phyloP scores from a whole-genome alignment of 2,113 vertebrate genomes.

The Baryphthengus martii region DNA sequence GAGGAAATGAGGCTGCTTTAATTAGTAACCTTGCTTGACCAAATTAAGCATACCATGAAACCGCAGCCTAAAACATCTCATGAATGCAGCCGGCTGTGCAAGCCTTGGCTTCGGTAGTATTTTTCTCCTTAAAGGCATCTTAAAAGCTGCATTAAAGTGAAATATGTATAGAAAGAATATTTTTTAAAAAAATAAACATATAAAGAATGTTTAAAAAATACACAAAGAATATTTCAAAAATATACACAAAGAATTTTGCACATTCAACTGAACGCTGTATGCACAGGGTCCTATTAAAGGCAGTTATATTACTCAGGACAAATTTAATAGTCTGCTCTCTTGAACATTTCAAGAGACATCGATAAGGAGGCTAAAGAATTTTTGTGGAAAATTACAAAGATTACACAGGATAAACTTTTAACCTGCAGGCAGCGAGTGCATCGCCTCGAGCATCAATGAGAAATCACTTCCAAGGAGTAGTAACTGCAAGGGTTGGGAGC shows the following conservation, averaged over 20 bases:
- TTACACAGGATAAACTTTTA: no score
- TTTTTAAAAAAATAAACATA: no score
- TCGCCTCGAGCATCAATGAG: background rate
- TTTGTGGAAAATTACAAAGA: no score
- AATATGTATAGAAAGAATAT: fast-evolving
- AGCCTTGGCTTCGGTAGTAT: fast-evolving
- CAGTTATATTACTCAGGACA: background rate
- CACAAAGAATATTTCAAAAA: no score
- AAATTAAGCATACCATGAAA: background rate
- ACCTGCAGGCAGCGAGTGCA: background rate
- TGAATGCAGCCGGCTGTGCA: fast-evolving
- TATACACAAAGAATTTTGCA: background rate
- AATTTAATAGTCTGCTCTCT: background rate
- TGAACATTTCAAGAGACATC: no score
- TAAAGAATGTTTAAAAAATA: no score
- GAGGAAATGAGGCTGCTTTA: no score
- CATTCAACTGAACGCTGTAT: fast-evolving
- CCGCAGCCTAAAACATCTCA: background rate
- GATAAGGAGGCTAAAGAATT: no score
- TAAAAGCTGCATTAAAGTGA: background rate
- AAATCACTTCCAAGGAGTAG: fast-evolving
- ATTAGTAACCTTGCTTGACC: background rate
- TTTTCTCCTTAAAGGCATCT: background rate
- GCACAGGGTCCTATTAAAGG: no score
- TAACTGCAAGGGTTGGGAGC: background rate